These are phyloP conservation scores for Hycleus phaleratus DNA, from an alignment of 1,140 invertebrate species.

Conservation along the genomic window DNA sequence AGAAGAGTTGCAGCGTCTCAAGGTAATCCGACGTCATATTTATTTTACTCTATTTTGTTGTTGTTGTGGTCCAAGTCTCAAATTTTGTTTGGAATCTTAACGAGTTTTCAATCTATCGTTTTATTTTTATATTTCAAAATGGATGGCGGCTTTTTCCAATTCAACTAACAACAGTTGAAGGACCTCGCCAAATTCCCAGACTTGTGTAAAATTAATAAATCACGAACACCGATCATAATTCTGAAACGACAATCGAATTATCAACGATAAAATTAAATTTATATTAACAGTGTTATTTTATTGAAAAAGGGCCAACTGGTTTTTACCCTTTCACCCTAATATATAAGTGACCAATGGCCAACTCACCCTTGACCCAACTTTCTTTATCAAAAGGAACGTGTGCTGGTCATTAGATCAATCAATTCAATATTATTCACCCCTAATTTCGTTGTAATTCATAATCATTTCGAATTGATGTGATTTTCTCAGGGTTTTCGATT, in stretches of 20 bases:
- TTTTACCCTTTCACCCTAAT: no score
- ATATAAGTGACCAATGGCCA: conserved; percentile 16
- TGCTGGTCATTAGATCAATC: neutral
- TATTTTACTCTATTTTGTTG: conserved; percentile 17
- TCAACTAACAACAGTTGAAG: neutral
- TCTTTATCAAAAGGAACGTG: conserved; percentile 5
- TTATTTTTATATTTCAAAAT: conserved; percentile 6
- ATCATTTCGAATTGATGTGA: no score
- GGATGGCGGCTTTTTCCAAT: conserved; percentile 6
- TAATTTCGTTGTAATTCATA: no score
- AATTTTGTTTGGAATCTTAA: conserved; percentile 20
- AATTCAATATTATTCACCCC: no score
- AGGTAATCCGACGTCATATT: conserved; percentile 2
- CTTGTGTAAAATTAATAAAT: neutral
- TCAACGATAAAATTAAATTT: no score
- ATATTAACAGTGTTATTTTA: no score
- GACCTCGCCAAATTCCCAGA: no score
- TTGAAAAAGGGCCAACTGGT: no score
- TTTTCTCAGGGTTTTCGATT: no score
- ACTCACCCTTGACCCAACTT: conserved; percentile 12
- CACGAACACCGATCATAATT: neutral
- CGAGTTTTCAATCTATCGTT: conserved; percentile 13
- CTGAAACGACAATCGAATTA: neutral
- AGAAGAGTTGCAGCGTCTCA: conserved; percentile 3
- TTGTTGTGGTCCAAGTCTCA: conserved; percentile 8